phyloP scores from a whole-genome alignment of 2,888 invertebrate genomes.

The Salticus scenicus region DNA sequence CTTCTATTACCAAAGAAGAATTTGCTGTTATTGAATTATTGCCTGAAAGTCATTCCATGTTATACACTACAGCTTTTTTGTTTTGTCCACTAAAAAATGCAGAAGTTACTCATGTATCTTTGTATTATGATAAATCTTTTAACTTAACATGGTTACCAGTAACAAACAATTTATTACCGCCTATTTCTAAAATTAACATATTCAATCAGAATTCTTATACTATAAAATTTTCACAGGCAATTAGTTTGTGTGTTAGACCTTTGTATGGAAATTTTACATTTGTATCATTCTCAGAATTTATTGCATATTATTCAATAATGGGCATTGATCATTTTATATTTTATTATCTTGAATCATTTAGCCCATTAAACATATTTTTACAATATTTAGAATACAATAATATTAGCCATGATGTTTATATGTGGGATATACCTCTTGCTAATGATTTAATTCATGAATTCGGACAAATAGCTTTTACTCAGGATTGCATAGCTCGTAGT shows the following conservation, averaged over 20 bases:
- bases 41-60: constrained; percentile 50
- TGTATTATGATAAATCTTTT: background rate
- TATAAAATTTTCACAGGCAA: background rate
- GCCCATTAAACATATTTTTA: constrained; percentile 25
- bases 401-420: constrained; percentile 33
- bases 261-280: constrained; percentile 37
- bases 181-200: background rate
- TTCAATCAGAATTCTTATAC: background rate
- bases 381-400: constrained; percentile 24
- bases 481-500: constrained; percentile 61
- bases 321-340: constrained; percentile 64
- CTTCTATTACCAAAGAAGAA: background rate
- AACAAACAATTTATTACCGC: background rate
- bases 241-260: constrained; percentile 55
- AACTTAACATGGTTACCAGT: constrained; percentile 33
- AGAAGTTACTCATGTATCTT: constrained; percentile 16
- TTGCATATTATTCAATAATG: constrained; percentile 47
- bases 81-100: constrained; percentile 29
- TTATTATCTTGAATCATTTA: constrained; percentile 37
- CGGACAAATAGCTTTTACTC: constrained; percentile 61
- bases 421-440: constrained; percentile 46
- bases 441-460: constrained; percentile 53
- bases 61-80: constrained; percentile 43
- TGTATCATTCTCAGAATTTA: constrained; percentile 41
- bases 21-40: constrained; percentile 26